These are phyloP conservation scores for Andrena trimmerana DNA, from an alignment of 2,888 invertebrate genomes.

Conservation along the genomic window DNA sequence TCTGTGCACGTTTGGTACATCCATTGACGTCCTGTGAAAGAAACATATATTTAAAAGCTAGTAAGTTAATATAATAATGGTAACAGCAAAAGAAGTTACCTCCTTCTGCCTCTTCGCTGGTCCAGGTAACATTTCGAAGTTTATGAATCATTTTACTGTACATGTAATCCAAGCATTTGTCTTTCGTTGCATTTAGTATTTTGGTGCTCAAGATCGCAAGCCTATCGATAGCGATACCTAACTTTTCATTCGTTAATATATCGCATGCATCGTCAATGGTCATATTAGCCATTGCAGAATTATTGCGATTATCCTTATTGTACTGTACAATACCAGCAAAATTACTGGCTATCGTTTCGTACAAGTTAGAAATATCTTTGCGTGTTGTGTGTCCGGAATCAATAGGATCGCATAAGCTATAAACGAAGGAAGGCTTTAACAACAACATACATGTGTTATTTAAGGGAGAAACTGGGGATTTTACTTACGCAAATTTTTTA, in stretches of 20 bases:
- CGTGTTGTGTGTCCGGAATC: conserved; percentile 87
- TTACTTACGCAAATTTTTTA: conserved; percentile 89
- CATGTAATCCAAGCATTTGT: conserved; percentile 93
- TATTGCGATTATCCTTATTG: conserved; percentile 94
- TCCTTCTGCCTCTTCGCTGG: conserved; percentile 88
- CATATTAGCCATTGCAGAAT: conserved; percentile 88
- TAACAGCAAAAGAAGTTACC: conserved; percentile 81
- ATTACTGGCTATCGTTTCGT: conserved; percentile 92
- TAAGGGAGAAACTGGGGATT: neutral
- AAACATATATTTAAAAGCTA: conserved; percentile 3
- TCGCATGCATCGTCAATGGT: conserved; percentile 94
- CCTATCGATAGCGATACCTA: conserved; percentile 88
- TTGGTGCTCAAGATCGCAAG: conserved; percentile 91
- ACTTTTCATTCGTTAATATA: conserved; percentile 89
- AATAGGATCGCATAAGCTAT: conserved; percentile 91
- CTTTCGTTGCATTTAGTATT: conserved; percentile 88
- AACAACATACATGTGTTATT: neutral
- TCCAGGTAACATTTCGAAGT: conserved; percentile 90
- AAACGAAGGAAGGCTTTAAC: conserved; percentile 65
- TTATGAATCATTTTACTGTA: conserved; percentile 91
- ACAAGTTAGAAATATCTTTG: conserved; percentile 92
- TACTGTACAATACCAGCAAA: conserved; percentile 97
- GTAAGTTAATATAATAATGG: neutral
- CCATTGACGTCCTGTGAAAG: conserved; percentile 92
- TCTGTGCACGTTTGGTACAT: conserved; percentile 98